phyloP scores from a whole-genome alignment of 1,140 invertebrate species.

The Lasioglossum albipes region DNA sequence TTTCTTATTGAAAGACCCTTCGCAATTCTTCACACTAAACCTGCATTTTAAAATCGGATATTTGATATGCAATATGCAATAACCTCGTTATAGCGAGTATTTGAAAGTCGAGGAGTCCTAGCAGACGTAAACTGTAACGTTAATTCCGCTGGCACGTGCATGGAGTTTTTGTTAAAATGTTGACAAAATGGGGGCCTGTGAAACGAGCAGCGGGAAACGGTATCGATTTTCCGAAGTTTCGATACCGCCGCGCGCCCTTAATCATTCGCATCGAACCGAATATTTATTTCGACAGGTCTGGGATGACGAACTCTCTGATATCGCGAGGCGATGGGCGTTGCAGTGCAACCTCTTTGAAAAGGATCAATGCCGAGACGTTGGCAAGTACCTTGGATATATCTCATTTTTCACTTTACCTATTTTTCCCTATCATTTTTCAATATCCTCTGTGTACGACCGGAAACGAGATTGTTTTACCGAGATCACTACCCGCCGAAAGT shows the following conservation, averaged over 20 bases:
- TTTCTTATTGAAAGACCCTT: too few species aligned
- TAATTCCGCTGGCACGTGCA: too few species aligned
- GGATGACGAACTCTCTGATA: slow-evolving; percentile 82
- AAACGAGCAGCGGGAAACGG: too few species aligned
- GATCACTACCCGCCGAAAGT: not conserved
- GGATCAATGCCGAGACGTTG: slow-evolving; percentile 81
- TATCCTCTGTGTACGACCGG: slow-evolving; percentile 35
- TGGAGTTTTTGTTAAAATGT: too few species aligned
- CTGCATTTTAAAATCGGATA: too few species aligned
- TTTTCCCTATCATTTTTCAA: slow-evolving; percentile 60
- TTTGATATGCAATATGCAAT: too few species aligned
- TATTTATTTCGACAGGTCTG: slow-evolving; percentile 77
- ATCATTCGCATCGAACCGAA: slow-evolving; percentile 19
- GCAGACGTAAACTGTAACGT: too few species aligned
- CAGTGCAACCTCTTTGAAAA: slow-evolving; percentile 82
- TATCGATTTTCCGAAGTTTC: too few species aligned
- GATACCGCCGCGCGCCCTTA: slow-evolving; percentile 5
- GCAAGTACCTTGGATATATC: slow-evolving; percentile 73
- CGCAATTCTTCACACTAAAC: too few species aligned
- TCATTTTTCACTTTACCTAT: slow-evolving; percentile 53
- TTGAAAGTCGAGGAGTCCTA: too few species aligned
- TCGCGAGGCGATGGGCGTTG: slow-evolving; percentile 83
- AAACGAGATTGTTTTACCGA: slow-evolving; percentile 42
- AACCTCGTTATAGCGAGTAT: too few species aligned
- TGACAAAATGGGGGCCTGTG: too few species aligned